Evolutionary conservation across 1,140 invertebrate genomes (phyloP), one percentile per base, ranked within the genome.

Genomic region (Heliothis subflexa): DNA sequence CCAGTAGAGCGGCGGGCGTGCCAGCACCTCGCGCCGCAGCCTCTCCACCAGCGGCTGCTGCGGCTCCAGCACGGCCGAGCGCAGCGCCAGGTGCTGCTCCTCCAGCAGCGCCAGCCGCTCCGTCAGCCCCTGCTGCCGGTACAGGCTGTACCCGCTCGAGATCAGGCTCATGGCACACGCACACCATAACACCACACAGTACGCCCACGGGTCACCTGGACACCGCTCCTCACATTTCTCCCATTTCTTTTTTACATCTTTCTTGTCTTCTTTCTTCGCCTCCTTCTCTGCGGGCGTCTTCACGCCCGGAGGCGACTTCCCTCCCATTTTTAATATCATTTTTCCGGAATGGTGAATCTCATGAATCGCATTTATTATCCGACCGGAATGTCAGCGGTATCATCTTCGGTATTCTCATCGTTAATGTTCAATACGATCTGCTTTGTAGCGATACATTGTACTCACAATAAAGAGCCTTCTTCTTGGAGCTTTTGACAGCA

Each of bases 151-250:
- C 52, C 93, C 93, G 85, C 93, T 91, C 7, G 92, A 94, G 33
- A 94, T 84, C 74, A 94, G 88, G 85, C 93, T 93, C 93, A 94
- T 94, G 81, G 91, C 90, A 86, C 93, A 94, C 57, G 93, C 93
- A 92, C 93, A 91, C 92, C 92, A 94, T 86, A 94, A 88, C 86
- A 93, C 93, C 81, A 85, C 91, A 91, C 93, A 93, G 81, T 93
- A 93, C 64, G 86, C 82, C 92, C 91, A 93, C 16, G 91, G 91
- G 55, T 93, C 92, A n/a, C 80, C 88, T 0, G 90, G 87, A 80
- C 93, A 94, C 78, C 81, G 83, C 49, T 93, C 87, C 9, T 89
- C 90, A 82, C 90, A 93, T 83, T 78, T 88, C 49, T 90, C 86
- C 68, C 55, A 78, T 79, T 88, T 89, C 74, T 85, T 86, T 70